A percentile compares a stretch with the other conserved stretches of the same genome.
Evolutionary conservation across 2,888 invertebrate species (phyloP).

Genomic region (Spodoptera picta): DNA sequence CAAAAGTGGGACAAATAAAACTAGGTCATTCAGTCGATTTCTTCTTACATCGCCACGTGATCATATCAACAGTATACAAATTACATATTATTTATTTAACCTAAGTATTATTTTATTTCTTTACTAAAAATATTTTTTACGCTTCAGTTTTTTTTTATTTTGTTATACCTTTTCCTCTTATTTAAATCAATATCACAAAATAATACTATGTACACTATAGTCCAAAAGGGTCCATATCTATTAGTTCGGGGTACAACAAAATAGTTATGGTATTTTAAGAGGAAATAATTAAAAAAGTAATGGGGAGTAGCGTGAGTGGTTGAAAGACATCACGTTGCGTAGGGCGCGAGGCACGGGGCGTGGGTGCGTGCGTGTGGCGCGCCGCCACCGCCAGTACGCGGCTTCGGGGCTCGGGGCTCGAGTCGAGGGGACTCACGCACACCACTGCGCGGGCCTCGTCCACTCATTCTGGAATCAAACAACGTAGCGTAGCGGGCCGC

Average conservation of each 20-base stretch:
- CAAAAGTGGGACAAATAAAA: slow-evolving; percentile 49
- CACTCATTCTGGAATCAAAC: slow-evolving; percentile 64
- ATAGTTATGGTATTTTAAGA: too few relatives aligned
- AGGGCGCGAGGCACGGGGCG: neutral
- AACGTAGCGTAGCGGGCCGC: slow-evolving; percentile 62
- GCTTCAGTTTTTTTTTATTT: too few relatives aligned
- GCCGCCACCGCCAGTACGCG: neutral
- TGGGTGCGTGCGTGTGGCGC: slow-evolving; percentile 13
- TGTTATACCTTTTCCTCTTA: too few relatives aligned
- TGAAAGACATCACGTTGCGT: slow-evolving; percentile 4
- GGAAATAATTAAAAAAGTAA: too few relatives aligned
- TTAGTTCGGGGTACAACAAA: neutral
- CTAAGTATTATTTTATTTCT: neutral
- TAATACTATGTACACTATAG: too few relatives aligned
- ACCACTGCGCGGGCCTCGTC: slow-evolving; percentile 52
- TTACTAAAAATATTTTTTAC: too few relatives aligned
- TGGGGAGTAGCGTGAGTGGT: slow-evolving; percentile 1
- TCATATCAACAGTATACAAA: neutral
- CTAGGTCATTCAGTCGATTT: slow-evolving; percentile 46
- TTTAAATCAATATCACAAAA: too few relatives aligned
- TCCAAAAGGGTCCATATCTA: neutral
- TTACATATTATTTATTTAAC: neutral
- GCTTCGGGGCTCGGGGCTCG: slow-evolving; percentile 39
- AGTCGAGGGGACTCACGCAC: slow-evolving; percentile 69
- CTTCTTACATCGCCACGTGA: slow-evolving; percentile 25